Evolutionary conservation across 2,797 vertebrate species (phyloP), one percentile per base, ranked within the genome.

Genomic region (Amazona ochrocephala): DNA sequence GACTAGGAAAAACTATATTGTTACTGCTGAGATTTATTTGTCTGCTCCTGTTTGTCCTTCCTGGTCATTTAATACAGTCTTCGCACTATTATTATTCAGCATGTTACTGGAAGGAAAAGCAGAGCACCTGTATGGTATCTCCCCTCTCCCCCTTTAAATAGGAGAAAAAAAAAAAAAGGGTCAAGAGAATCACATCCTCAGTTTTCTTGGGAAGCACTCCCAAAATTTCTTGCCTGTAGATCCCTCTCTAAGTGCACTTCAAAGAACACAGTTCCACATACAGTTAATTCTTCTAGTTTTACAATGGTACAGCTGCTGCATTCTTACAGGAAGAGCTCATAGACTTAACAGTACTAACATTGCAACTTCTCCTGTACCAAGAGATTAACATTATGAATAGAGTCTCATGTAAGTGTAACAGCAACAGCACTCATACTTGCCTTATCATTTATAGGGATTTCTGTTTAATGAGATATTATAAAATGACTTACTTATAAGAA

Each of bases 321-420:
- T 37, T 37, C 37, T 65, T 88, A 86, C 48, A 77, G 92, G 76
- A 94, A 88, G 61, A 93, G 89, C 61, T 94, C 96, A 90, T 4
- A 58, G 80, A 92, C 76, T 82, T 87, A 94, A 71, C 64, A 84
- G 64, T 23, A 67, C 64, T 82, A 96, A 93, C 15, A 18, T 70
- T 71, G 68, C 74, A 94, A 92, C 82, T 89, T 79, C 64, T 86
- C 51, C 67, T 84, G 56, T 44, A 56, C 22, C 5, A 22, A 39
- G 47, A 76, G 74, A 94, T 90, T 82, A 94, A 78, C 34, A 13
- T 60, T 24, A 91, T 30, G 64, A 91, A 94, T 65, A 85, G 26
- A 30, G 37, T 24, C 47, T 93, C 85, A n/a, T 67, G 56, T 65
- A 89, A 88, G 60, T 26, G 30, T 74, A 70, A 78, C 41, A 94